Base-by-base conservation (phyloP, 2,888 invertebrate species). In the Ptychoptera contaminata region DNA sequence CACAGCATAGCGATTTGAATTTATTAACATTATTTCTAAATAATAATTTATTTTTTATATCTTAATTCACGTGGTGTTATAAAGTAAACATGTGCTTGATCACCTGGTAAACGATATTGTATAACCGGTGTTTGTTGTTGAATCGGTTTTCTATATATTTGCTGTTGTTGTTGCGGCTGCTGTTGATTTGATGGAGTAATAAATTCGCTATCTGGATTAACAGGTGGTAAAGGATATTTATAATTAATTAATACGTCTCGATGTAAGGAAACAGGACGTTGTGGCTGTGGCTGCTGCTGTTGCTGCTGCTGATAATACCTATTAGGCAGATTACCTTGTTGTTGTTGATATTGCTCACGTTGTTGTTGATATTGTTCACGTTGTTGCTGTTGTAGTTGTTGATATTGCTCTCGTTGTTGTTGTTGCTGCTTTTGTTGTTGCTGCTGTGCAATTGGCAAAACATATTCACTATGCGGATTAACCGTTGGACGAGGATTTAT, bases 351-450 rank as follows among this genome's bases (percentile, higher is more conserved):
- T 79, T 83, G 56, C 82, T 82, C 51, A 12, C 12, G 12, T 42
- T 23, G 34, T 15, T 42, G 42, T 34, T 34, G 52, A 73, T 66
- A 54, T 67, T 63, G 1, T 73, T 54, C 51, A 68, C 66, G 46
- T 64, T 68, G 29, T 66, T 68, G 14, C 67, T 70, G 54, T 66
- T 67, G 56, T 64, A 71, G 44, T 80, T 59, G 60, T 79, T 83
- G 61, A 77, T 77, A 2, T 79, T 83, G 56, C 82, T 82, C 51
- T 78, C 73, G 29, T 79, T 80, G 55, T 81, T 82, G 45, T 80
- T 81, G 54, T 80, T 79, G 57, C 76, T 42, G 42, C 8, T 42
- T 23, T 37, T 35, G 16, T 34, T n/a, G 23, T 34, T 32, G 12
- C 36, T 36, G 36, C 36, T 36, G n/a, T 36, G n/a, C 14, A 5